phyloP scores from a whole-genome alignment of 2,888 invertebrate genomes.

The Machimus atricapillus region DNA sequence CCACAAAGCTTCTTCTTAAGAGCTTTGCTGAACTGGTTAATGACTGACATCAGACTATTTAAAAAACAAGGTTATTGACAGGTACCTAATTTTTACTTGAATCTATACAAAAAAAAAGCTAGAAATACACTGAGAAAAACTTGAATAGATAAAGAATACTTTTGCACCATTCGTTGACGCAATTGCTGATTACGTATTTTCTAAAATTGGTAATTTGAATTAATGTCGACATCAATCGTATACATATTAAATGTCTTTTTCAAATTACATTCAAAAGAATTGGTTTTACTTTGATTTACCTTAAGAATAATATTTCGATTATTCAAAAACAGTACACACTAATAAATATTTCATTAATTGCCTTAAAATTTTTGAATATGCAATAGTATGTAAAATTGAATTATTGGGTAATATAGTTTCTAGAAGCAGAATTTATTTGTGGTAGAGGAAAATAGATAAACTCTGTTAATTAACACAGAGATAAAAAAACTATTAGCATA shows the following conservation, averaged over 20 bases:
- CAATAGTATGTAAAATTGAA: no score
- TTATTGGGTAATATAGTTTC: no score
- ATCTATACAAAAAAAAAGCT: neutral
- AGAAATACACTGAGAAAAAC: neutral
- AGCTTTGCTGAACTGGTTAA: neutral
- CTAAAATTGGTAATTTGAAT: neutral
- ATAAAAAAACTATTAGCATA: neutral
- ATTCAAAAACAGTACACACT: no score
- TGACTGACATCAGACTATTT: neutral
- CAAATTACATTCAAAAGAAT: no score
- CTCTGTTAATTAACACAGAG: neutral
- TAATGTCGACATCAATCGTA: no score
- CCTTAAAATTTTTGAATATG: no score
- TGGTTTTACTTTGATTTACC: no score
- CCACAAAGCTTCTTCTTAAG: neutral
- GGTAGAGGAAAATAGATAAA: no score
- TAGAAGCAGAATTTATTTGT: no score
- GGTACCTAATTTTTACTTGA: neutral
- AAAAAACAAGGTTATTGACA: neutral
- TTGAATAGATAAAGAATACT: neutral
- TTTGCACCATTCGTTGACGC: neutral
- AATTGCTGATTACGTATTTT: neutral
- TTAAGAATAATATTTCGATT: no score
- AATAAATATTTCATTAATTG: no score
- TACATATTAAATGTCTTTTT: no score